Percentiles rank a stretch among this genome's conserved stretches.
Conservation (phyloP, 2,888 invertebrate genomes). For the Cheilosia impressa region DNA sequence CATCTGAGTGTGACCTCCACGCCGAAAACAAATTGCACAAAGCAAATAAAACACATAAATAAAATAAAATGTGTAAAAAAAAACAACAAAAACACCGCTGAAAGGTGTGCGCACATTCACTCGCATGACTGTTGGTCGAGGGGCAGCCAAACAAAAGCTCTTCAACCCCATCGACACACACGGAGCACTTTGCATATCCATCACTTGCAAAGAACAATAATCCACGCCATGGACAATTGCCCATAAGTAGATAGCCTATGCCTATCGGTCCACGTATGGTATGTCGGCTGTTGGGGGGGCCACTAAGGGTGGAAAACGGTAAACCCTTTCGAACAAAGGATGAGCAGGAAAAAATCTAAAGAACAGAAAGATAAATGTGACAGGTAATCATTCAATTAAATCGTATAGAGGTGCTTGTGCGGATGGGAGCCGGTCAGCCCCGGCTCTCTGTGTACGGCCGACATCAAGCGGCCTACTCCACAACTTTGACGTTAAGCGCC, state of each 20-base stretch:
- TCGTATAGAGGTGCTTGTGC: constrained; percentile 47
- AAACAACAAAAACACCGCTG: constrained; percentile 30
- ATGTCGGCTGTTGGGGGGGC: not conserved
- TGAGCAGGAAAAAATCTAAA: not conserved
- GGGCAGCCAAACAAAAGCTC: constrained; percentile 43
- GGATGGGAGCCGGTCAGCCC: constrained; percentile 63
- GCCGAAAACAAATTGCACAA: constrained; percentile 61
- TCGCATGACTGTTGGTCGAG: constrained; percentile 1
- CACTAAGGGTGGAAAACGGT: constrained; percentile 21
- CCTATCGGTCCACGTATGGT: not conserved
- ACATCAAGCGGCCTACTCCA: constrained; percentile 38
- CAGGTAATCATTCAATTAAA: constrained; percentile 75
- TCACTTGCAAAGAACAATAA: constrained; percentile 71
- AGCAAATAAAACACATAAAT: constrained; percentile 59
- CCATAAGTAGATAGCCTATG: constrained; percentile 41
- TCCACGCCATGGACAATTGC: constrained; percentile 74
- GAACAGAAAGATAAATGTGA: constrained; percentile 64
- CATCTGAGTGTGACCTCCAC: constrained; percentile 39
- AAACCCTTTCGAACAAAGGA: constrained; percentile 47
- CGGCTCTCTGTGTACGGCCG: not conserved
- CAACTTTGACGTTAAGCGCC: constrained; percentile 67
- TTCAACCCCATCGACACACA: constrained; percentile 37
- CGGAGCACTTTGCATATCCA: constrained; percentile 68
- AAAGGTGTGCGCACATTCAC: constrained; percentile 33
- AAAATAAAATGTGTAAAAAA: constrained; percentile 2